Evolutionary conservation across 2,888 invertebrate species (phyloP), one percentile per base, ranked within the genome.

Genomic region (Eudemis profundana): DNA sequence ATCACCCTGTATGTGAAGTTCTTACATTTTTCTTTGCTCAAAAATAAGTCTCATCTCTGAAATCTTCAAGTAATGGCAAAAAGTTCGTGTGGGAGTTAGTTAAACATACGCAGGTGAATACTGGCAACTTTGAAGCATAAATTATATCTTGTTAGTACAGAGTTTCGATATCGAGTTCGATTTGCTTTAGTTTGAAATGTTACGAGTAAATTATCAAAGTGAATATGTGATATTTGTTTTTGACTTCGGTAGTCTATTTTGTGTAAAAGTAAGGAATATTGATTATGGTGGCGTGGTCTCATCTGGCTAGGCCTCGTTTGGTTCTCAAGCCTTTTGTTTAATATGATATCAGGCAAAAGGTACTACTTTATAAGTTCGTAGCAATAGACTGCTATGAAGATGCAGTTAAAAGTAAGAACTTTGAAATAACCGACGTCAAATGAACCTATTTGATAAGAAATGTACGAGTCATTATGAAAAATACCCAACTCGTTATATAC

Each of bases 141-240:
- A 60, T 65, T 59, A 65, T 38, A 65, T 65, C 51, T 65, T 65
- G 65, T 65, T 65, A 59, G 59, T 46, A 44, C 59, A 60, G 51
- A 65, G 65, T 60, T 65, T 46, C 56, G 44, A 59, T 64, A 44
- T 36, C 50, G 53, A 51, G 59, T 59, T 51, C 10, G 15, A 50
- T 64, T 64, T 38, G 27, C 27, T 59, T 59, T 59, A 53, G 51
- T 53, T 51, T 17, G 33, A 42, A 36, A 47, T 44, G 49, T 19
- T 19, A 50, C 59, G 29, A 36, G 38, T 21, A 21, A 46, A 46
- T 12, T 53, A 27, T 46, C 19, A 40, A 38, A 51, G 59, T 51
- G 59, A 59, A 64, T 59, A 64, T 12, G 42, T 0, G 17, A 36
- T 46, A 36, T 57, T 57, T 49, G 46, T 49, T 44, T 50, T 33